phyloP scores from a whole-genome alignment of 2,888 invertebrate species.

The Proisotoma minuta region DNA sequence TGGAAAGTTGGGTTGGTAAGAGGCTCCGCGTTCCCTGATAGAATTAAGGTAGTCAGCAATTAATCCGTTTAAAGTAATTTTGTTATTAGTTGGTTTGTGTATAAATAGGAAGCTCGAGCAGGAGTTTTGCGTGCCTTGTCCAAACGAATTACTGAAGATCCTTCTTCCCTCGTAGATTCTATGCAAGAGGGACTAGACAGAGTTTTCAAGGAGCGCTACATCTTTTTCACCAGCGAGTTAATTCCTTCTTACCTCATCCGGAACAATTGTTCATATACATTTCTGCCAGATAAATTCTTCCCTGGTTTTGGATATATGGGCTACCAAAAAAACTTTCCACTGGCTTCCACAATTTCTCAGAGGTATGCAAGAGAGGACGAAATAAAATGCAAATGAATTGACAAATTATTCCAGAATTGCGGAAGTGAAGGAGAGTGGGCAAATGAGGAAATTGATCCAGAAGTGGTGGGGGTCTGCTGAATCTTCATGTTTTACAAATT shows the following conservation, averaged over 20 bases:
- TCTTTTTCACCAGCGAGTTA: slow-evolving; percentile 45
- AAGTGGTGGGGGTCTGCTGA: slow-evolving; percentile 46
- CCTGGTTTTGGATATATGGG: slow-evolving; percentile 47
- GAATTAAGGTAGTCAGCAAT: slow-evolving; percentile 34
- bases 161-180: slow-evolving; percentile 32
- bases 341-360: slow-evolving; percentile 36
- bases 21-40: slow-evolving; percentile 40
- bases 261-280: slow-evolving; percentile 38
- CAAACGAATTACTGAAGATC: slow-evolving; percentile 32
- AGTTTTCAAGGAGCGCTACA: slow-evolving; percentile 36
- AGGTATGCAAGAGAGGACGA: slow-evolving; percentile 22
- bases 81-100: neutral
- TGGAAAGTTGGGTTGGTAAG: slow-evolving; percentile 43
- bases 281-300: slow-evolving; percentile 43
- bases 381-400: slow-evolving; percentile 4
- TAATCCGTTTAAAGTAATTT: neutral
- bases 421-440: slow-evolving; percentile 40
- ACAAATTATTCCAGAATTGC: slow-evolving; percentile 33
- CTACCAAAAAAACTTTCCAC: slow-evolving; percentile 42
- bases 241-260: slow-evolving; percentile 41
- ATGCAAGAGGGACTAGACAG: slow-evolving; percentile 36
- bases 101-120: slow-evolving; percentile 31
- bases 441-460: slow-evolving; percentile 39
- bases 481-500: slow-evolving; percentile 25
- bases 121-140: slow-evolving; percentile 33